phyloP scores from a whole-genome alignment of 2,113 vertebrate genomes.

The Piprites chloris region DNA sequence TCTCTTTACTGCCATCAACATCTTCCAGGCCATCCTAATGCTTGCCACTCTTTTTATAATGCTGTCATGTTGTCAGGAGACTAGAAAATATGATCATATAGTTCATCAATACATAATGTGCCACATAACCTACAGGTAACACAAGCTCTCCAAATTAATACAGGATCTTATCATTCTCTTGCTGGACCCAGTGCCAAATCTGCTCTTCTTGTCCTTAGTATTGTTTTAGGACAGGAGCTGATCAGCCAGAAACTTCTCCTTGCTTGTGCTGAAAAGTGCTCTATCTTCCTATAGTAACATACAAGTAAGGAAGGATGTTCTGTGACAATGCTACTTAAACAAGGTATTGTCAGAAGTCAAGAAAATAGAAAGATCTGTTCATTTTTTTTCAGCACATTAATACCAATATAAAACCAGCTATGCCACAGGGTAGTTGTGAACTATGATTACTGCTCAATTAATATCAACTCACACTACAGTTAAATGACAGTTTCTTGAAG shows the following conservation, averaged over 20 bases:
- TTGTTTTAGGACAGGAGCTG: not conserved
- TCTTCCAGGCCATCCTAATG: not conserved
- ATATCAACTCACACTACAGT: not conserved
- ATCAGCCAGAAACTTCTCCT: not conserved
- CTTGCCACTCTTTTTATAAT: not conserved
- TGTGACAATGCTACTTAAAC: not conserved
- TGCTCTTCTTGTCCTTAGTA: not conserved
- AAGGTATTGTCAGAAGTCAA: not conserved
- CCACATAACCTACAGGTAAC: not conserved
- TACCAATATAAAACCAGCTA: not conserved
- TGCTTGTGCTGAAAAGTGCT: not conserved
- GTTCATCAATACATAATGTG: not conserved
- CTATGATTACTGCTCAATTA: not conserved
- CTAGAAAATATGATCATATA: not conserved
- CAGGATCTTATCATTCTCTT: not conserved
- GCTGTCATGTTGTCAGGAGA: not conserved
- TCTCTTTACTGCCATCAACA: not conserved
- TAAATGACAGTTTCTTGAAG: not conserved
- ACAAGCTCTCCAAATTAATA: constrained; percentile 11
- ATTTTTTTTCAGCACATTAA: not conserved
- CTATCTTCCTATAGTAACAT: not conserved
- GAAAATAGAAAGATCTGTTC: not conserved
- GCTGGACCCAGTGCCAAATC: constrained; percentile 3
- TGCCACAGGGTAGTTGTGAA: not conserved
- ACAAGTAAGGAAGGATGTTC: not conserved